A percentile compares a stretch with the other conserved stretches of the same genome.
phyloP scores from a whole-genome alignment of 2,113 vertebrate genomes.

The Myocastor coypus region DNA sequence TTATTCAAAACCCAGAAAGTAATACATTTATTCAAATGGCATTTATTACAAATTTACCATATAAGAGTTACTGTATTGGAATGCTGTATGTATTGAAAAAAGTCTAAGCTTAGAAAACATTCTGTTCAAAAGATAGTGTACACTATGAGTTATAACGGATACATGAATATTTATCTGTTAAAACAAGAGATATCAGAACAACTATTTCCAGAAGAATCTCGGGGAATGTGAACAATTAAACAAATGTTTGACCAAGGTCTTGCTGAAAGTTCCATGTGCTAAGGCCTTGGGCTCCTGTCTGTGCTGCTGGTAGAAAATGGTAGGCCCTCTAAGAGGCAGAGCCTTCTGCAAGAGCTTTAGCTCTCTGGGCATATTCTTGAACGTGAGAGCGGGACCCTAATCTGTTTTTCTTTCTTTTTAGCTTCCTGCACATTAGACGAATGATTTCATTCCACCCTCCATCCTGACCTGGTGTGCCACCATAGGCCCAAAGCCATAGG shows the following conservation, averaged over 20 bases:
- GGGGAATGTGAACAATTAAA: background rate
- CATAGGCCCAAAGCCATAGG: background rate
- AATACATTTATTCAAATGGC: background rate
- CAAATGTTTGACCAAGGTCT: background rate
- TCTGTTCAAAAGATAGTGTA: background rate
- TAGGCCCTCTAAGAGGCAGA: background rate
- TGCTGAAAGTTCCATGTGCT: background rate
- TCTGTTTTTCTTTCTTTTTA: background rate
- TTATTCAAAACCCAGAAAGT: constrained; percentile 7
- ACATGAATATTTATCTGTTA: background rate
- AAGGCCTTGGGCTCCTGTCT: background rate
- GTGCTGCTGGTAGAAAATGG: background rate
- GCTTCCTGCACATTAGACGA: background rate
- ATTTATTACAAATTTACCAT: constrained; percentile 1
- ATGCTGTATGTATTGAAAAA: background rate
- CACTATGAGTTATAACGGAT: background rate
- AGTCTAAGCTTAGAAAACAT: background rate
- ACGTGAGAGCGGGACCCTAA: background rate
- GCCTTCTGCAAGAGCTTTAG: background rate
- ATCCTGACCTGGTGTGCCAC: background rate
- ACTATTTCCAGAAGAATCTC: background rate
- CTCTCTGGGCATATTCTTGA: background rate
- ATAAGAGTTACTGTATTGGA: background rate
- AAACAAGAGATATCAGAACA: background rate
- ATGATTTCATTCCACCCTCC: background rate